A percentile compares a stretch with the other conserved stretches of the same genome.
These are phyloP conservation scores for Melanotaenia boesemani DNA, from an alignment of 2,797 vertebrate species.

Conservation along the genomic window DNA sequence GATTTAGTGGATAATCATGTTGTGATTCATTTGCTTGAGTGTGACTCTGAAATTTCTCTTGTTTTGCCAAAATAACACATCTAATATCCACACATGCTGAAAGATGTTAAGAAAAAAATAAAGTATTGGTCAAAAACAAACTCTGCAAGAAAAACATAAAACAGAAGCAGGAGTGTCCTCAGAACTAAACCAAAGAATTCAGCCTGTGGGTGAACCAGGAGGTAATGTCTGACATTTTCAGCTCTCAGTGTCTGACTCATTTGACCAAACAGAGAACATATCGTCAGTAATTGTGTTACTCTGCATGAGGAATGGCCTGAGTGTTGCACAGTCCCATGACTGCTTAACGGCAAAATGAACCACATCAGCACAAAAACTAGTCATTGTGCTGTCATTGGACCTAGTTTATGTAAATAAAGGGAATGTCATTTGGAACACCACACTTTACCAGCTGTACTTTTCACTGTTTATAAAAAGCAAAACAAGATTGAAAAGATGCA, in stretches of 20 bases:
- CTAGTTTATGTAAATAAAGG: slow-evolving; percentile 4
- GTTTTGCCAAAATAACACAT: slow-evolving; percentile 4
- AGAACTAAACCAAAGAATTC: background rate
- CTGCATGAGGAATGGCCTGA: slow-evolving; percentile 38
- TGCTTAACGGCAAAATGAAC: slow-evolving; percentile 27
- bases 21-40: slow-evolving; percentile 22
- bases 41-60: slow-evolving; percentile 6
- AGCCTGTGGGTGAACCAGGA: slow-evolving; percentile 7
- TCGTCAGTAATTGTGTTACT: slow-evolving; percentile 70
- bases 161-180: background rate
- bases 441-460: background rate
- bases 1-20: slow-evolving; percentile 37
- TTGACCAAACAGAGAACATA: slow-evolving; percentile 16
- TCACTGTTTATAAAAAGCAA: background rate
- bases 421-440: background rate
- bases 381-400: slow-evolving; percentile 38
- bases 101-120: background rate
- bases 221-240: slow-evolving; percentile 19
- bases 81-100: background rate
- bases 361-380: slow-evolving; percentile 34
- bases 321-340: slow-evolving; percentile 73
- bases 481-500: background rate
- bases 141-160: background rate
- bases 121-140: background rate
- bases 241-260: slow-evolving; percentile 18